phyloP scores from a whole-genome alignment of 2,113 vertebrate species.

The Zeus faber region DNA sequence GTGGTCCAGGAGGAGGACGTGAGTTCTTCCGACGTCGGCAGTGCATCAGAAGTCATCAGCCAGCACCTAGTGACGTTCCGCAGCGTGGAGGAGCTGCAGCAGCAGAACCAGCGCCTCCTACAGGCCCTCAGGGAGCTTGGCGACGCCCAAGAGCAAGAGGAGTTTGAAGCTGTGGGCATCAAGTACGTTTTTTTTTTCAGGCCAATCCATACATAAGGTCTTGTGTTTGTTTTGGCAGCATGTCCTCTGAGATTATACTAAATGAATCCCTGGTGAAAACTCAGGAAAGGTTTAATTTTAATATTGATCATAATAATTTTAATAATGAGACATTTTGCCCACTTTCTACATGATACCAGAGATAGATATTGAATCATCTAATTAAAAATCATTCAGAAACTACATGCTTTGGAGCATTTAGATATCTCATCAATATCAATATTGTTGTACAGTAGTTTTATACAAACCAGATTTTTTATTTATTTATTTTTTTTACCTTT shows the following conservation, averaged over 20 bases:
- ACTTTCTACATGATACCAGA: no score
- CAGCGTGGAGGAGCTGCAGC: constrained; percentile 92
- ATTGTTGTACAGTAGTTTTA: no score
- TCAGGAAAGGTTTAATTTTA: no score
- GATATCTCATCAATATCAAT: no score
- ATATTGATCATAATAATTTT: no score
- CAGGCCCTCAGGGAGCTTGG: constrained; percentile 89
- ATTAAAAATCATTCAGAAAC: no score
- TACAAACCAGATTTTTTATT: no score
- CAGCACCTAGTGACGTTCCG: constrained; percentile 93
- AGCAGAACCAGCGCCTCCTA: constrained; percentile 94
- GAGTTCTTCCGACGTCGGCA: constrained; percentile 88
- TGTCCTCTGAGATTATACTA: background rate
- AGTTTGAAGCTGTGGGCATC: constrained; percentile 80
- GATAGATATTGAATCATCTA: no score
- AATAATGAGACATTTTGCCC: no score
- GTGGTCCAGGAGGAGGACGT: constrained; percentile 85
- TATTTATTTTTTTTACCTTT: no score
- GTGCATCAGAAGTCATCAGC: constrained; percentile 93
- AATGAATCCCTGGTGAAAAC: background rate
- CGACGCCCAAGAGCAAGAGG: constrained; percentile 87
- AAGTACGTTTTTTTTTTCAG: constrained; percentile 72
- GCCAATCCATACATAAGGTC: background rate
- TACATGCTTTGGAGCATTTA: no score
- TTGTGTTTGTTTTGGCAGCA: no score